Conservation (phyloP, 2,113 vertebrate species). For the Herpetotheres cachinnans region DNA sequence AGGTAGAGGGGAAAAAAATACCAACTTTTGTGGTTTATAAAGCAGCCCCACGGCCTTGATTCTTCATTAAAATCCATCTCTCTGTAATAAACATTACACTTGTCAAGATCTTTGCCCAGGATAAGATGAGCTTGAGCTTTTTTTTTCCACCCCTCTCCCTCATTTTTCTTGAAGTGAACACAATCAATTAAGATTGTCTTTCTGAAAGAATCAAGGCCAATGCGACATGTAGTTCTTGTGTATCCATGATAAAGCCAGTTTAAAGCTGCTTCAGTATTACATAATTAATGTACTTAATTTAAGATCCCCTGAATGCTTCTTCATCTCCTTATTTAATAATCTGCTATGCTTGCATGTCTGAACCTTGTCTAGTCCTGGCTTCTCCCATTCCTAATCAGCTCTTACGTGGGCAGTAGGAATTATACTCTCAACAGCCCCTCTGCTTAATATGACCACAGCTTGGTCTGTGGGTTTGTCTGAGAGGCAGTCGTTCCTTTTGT, state of each 20-base stretch:
- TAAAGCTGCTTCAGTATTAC: conserved; percentile 27
- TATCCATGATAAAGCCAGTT: not conserved
- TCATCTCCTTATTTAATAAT: conserved; percentile 63
- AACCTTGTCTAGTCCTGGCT: conserved; percentile 28
- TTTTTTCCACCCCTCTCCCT: not conserved
- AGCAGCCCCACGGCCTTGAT: not conserved
- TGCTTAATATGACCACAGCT: conserved; percentile 1
- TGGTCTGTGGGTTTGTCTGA: not conserved
- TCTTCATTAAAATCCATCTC: not conserved
- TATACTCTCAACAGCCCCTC: not conserved
- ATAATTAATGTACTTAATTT: conserved; percentile 45
- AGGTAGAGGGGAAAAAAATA: not conserved
- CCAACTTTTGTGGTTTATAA: not conserved
- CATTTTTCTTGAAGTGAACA: not conserved
- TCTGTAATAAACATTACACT: not conserved
- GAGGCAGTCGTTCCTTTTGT: not conserved
- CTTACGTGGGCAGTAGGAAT: not conserved
- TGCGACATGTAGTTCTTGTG: not conserved
- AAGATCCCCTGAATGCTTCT: conserved; percentile 32
- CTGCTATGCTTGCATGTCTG: conserved; percentile 50
- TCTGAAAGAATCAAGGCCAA: not conserved
- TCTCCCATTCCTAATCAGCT: conserved; percentile 34
- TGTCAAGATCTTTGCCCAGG: not conserved
- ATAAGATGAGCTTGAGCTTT: not conserved
- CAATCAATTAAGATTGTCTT: not conserved